Conservation (phyloP, 2,113 vertebrate genomes). For the Heloderma charlesbogerti region DNA sequence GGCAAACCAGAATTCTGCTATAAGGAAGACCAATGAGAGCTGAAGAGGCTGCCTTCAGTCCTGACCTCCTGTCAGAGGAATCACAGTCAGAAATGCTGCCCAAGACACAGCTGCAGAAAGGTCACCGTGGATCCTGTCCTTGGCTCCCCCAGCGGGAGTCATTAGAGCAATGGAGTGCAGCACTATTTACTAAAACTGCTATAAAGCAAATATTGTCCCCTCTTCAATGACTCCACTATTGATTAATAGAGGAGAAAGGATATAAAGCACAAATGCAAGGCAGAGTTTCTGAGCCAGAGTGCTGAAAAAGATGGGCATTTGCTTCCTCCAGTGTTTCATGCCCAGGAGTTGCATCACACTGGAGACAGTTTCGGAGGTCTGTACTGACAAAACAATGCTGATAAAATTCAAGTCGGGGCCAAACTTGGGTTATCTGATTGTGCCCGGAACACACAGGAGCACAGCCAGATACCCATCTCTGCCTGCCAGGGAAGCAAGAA, state of each 20-base stretch:
- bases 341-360: neutral
- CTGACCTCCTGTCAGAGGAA: neutral
- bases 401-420: neutral
- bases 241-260: neutral
- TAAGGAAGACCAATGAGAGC: neutral
- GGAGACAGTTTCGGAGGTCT: neutral
- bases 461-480: neutral
- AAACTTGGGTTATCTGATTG: neutral
- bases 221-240: slow-evolving; percentile 14
- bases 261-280: neutral
- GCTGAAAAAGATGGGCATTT: slow-evolving; percentile 8
- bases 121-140: neutral
- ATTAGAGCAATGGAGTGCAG: neutral
- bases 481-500: neutral
- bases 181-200: slow-evolving; percentile 22
- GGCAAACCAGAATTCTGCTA: neutral
- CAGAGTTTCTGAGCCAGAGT: neutral
- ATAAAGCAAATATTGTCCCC: slow-evolving; percentile 27
- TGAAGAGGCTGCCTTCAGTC: neutral
- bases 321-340: neutral
- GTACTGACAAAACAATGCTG: neutral
- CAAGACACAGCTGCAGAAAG: neutral
- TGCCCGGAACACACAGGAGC: neutral
- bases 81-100: neutral
- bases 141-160: slow-evolving; percentile 16